Percentiles rank a stretch among this genome's conserved stretches.
These are phyloP conservation scores for Thalassoma bifasciatum DNA, from an alignment of 2,113 vertebrate species.

Conservation along the genomic window DNA sequence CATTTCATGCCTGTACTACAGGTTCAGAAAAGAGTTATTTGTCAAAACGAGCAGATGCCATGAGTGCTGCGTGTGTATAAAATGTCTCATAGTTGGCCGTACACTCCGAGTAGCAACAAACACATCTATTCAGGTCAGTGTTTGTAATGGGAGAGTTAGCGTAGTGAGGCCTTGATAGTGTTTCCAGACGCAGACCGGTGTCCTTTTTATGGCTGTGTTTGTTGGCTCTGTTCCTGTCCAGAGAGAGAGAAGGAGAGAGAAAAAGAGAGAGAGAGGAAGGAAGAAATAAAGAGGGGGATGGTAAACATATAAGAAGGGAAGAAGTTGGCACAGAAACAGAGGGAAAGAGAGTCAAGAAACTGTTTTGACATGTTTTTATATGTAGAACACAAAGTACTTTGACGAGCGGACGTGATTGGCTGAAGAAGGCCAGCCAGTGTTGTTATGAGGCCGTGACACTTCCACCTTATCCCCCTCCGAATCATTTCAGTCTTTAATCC, in stretches of 20 bases:
- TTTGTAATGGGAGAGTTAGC: constrained; percentile 54
- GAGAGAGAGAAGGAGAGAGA: constrained; percentile 39
- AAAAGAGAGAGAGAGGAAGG: constrained; percentile 8
- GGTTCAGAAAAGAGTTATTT: constrained; percentile 33
- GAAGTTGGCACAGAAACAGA: constrained; percentile 43
- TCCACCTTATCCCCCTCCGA: background rate
- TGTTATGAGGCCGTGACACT: constrained; percentile 40
- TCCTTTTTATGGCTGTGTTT: constrained; percentile 83
- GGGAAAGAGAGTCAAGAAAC: constrained; percentile 9
- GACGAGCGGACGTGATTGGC: constrained; percentile 32
- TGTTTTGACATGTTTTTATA: constrained; percentile 9
- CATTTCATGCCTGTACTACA: background rate
- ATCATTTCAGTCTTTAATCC: constrained; percentile 36
- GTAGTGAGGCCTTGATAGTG: constrained; percentile 65
- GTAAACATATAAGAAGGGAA: constrained; percentile 36
- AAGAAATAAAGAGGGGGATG: constrained; percentile 19
- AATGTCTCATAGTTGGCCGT: constrained; percentile 50
- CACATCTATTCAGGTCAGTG: constrained; percentile 59
- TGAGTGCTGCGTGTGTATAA: constrained; percentile 24
- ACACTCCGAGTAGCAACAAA: constrained; percentile 53
- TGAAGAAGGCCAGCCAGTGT: constrained; percentile 36
- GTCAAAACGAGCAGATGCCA: constrained; percentile 47
- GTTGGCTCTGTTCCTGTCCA: constrained; percentile 76
- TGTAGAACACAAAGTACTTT: constrained; percentile 16
- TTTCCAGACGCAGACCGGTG: constrained; percentile 80